Evolutionary conservation across 2,113 vertebrate species (phyloP), one percentile per base, ranked within the genome.

Genomic region (Eurypyga helias): DNA sequence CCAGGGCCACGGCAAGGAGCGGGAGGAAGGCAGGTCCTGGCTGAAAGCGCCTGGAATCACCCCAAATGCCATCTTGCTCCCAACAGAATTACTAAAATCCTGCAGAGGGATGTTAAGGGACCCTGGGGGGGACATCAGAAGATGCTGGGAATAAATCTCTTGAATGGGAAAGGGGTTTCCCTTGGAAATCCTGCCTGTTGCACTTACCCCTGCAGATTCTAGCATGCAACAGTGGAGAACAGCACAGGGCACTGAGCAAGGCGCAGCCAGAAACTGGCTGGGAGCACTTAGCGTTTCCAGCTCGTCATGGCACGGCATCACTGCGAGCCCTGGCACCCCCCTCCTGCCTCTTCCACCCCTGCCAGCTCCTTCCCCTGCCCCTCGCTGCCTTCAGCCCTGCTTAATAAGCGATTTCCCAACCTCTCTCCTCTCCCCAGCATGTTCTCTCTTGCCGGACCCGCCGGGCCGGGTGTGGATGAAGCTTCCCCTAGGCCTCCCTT

Each of bases 71-170:
- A 25, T 15, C 49, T 41, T 10, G 2, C 19, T 83, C 38, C 67
- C 1, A 21, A 29, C 2, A 0, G 5, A 80, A 60, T 17, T 9
- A 41, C 80, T 83, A 60, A 65, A 77, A 87, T 20, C 64, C 64
- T 23, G 69, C 55, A 55, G 67, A 13, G 1, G 4, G 49, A 26
- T 0, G 1, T 41, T 19, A 36, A 10, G 34, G 48, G 31, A 58
- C 45, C 61, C 19, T 6, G 16, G 18, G 45, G 23, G 33, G 16
- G 29, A 49, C 48, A 41, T 9, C 11, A 70, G 38, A 16, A 51
- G 9, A 33, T 0, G 25, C 13, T 38, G 45, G 64, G 71, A 89
- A 91, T 29, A 77, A 77, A 92, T 19, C 21, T 46, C 38, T 17
- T 13, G 45, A 36, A 33, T 43, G 25, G 29, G 67, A 77, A 77